These are phyloP conservation scores for Pyrochroa serraticornis DNA, from an alignment of 2,888 invertebrate genomes.

Conservation along the genomic window DNA sequence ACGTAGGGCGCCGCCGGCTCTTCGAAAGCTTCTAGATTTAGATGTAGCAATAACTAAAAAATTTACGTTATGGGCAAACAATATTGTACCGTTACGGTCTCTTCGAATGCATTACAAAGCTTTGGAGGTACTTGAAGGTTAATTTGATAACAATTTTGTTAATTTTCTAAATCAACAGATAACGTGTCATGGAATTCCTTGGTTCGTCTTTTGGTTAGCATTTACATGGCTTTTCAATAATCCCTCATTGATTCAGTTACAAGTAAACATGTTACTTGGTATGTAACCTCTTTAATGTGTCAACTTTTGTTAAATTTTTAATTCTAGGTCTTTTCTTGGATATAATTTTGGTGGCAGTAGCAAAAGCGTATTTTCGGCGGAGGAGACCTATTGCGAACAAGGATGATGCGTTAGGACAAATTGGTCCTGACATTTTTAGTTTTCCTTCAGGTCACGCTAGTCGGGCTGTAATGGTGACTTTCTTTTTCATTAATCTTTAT, in stretches of 20 bases:
- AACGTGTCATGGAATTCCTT: slow-evolving; percentile 88
- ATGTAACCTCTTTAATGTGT: slow-evolving; percentile 46
- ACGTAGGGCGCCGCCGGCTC: no score
- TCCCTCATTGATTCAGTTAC: slow-evolving; percentile 74
- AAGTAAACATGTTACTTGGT: slow-evolving; percentile 87
- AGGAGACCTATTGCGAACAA: slow-evolving; percentile 71
- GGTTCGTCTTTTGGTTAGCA: slow-evolving; percentile 79
- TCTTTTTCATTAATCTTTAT: slow-evolving; percentile 72
- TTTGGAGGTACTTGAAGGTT: slow-evolving; percentile 60
- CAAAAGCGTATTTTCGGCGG: slow-evolving; percentile 80
- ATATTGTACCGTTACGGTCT: slow-evolving; percentile 56
- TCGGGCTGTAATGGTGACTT: slow-evolving; percentile 76
- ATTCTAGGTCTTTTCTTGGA: slow-evolving; percentile 81
- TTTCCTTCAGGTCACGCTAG: slow-evolving; percentile 97
- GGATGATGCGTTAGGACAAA: slow-evolving; percentile 68
- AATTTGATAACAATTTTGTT: slow-evolving; percentile 9
- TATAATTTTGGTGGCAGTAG: slow-evolving; percentile 73
- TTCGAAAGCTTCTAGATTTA: no score
- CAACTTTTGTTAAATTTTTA: slow-evolving; percentile 25
- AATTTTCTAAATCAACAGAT: slow-evolving; percentile 61
- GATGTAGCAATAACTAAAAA: no score
- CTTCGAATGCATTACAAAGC: slow-evolving; percentile 63
- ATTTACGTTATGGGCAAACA: no score
- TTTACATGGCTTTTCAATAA: slow-evolving; percentile 79
- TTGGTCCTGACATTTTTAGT: slow-evolving; percentile 87